Evolutionary conservation across 2,797 vertebrate genomes (phyloP).

Genomic region (Muraenolepis orangiensis): DNA sequence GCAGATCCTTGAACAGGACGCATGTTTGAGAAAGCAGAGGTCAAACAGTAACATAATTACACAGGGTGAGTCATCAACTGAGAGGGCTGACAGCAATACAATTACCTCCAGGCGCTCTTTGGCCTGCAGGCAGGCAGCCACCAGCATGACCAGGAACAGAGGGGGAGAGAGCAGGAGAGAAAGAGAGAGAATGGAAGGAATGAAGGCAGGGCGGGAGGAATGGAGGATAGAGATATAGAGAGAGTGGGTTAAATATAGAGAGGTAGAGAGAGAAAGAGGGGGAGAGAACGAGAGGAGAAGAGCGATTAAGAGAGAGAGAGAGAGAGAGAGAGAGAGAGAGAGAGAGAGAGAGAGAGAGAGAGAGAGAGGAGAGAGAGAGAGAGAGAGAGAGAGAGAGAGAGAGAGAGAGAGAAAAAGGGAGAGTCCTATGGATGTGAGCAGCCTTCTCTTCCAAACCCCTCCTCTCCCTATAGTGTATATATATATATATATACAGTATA

Average conservation of each 20-base stretch:
- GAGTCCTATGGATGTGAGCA: neutral
- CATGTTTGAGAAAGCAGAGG: conserved; percentile 69
- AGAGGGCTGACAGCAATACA: conserved; percentile 68
- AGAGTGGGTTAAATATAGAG: too few relatives aligned
- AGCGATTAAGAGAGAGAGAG: too few relatives aligned
- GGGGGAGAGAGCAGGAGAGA: too few relatives aligned
- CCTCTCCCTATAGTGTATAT: neutral
- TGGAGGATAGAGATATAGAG: too few relatives aligned
- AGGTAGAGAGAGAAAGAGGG: too few relatives aligned
- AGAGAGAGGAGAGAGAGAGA: too few relatives aligned
- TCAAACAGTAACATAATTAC: conserved; percentile 72
- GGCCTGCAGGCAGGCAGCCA: conserved; percentile 37
- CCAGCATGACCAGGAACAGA: conserved; percentile 47
- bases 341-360: too few relatives aligned
- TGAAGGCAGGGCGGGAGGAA: too few relatives aligned
- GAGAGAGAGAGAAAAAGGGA: neutral
- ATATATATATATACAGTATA: too few relatives aligned
- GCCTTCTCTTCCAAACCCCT: neutral
- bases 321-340: too few relatives aligned
- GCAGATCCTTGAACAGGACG: conserved; percentile 64
- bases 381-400: too few relatives aligned
- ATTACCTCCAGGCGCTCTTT: conserved; percentile 60
- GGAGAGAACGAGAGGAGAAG: too few relatives aligned
- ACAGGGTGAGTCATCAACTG: conserved; percentile 66
- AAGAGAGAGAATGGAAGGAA: neutral